phyloP scores from a whole-genome alignment of 2,797 vertebrate species.

The Rhyacichthys aspro region DNA sequence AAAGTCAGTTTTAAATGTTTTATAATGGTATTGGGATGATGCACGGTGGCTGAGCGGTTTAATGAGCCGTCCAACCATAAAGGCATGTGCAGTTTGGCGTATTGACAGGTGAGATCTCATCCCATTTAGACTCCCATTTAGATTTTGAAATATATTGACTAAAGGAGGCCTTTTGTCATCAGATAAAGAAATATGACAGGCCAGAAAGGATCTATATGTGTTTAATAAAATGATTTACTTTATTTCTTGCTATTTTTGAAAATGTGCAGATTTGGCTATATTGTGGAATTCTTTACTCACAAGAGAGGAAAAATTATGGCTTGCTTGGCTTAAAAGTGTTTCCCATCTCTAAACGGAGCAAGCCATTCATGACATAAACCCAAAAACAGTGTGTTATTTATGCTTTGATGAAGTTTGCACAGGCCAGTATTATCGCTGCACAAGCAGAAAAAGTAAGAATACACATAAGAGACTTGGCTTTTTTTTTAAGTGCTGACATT shows the following conservation, averaged over 20 bases:
- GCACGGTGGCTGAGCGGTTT: no score
- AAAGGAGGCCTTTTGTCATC: no score
- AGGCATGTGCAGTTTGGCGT: no score
- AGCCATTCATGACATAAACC: constrained; percentile 10
- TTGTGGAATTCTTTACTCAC: constrained; percentile 13
- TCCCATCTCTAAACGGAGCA: no score
- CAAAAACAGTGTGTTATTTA: constrained; percentile 1
- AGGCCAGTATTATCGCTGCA: constrained; percentile 2
- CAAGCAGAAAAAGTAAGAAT: constrained; percentile 1
- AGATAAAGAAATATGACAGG: no score
- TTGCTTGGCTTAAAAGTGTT: constrained; percentile 13
- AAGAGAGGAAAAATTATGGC: not conserved
- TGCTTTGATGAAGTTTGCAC: constrained; percentile 6
- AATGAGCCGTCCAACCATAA: no score
- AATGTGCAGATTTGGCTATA: constrained; percentile 11
- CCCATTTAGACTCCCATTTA: no score
- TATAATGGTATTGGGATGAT: no score
- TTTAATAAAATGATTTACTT: constrained; percentile 3
- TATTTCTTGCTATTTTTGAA: constrained; percentile 9
- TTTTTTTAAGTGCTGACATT: constrained; percentile 45
- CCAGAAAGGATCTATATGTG: constrained; percentile 1
- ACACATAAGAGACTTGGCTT: constrained; percentile 4
- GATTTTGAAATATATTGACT: no score
- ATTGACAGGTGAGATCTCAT: no score
- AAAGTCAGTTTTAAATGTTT: no score